Conservation (phyloP, 2,797 vertebrate species). For the Ctenosaura bakeri region DNA sequence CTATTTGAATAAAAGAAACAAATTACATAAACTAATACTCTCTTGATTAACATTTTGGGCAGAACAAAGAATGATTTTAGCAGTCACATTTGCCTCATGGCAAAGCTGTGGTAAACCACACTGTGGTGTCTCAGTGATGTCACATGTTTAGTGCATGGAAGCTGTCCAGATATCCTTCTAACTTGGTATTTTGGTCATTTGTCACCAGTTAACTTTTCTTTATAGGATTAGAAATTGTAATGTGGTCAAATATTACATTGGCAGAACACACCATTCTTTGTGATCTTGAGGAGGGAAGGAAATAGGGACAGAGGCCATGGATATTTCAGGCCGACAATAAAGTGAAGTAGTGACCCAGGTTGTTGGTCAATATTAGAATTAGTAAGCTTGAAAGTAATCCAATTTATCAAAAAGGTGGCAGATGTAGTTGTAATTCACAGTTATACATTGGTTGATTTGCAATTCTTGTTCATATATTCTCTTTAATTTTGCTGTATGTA, state of each 20-base stretch:
- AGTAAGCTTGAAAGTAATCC: constrained; percentile 2
- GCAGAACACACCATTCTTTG: not conserved
- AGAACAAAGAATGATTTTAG: constrained; percentile 10
- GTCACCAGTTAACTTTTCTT: constrained; percentile 11
- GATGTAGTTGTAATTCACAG: constrained; percentile 11
- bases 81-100: constrained; percentile 15
- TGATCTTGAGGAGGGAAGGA: not conserved
- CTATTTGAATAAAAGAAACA: not conserved
- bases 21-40: constrained; percentile 28
- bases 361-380: not conserved
- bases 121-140: constrained; percentile 15
- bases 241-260: not conserved
- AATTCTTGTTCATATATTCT: constrained; percentile 10
- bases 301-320: not conserved
- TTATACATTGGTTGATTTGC: constrained; percentile 7
- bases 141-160: constrained; percentile 30
- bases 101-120: constrained; percentile 33
- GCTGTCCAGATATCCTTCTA: constrained; percentile 23
- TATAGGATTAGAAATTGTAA: constrained; percentile 6
- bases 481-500: constrained; percentile 14
- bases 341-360: not conserved
- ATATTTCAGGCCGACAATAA: constrained; percentile 5
- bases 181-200: not conserved
- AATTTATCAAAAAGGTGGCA: constrained; percentile 14
- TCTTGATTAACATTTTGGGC: constrained; percentile 12